A percentile compares a stretch with the other conserved stretches of the same genome.
Evolutionary conservation across 2,113 vertebrate species (phyloP).

Genomic region (Spheniscus mendiculus): DNA sequence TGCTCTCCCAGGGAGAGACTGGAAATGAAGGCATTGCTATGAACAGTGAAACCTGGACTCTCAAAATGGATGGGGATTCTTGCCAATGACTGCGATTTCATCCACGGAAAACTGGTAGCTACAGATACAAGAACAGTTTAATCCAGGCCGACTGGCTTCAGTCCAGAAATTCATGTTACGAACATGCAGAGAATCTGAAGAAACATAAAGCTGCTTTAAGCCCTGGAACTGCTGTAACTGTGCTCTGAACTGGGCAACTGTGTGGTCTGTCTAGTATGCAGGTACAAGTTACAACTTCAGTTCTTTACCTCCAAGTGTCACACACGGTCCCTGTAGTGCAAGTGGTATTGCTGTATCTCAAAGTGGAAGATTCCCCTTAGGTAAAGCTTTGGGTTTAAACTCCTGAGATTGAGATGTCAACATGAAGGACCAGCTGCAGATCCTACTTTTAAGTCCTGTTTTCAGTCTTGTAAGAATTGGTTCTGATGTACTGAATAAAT

Average conservation of each 20-base stretch:
- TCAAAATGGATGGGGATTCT: background rate
- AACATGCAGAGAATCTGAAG: slow-evolving; percentile 29
- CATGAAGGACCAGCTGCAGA: slow-evolving; percentile 35
- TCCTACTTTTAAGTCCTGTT: background rate
- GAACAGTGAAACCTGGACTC: background rate
- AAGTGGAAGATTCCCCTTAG: slow-evolving; percentile 28
- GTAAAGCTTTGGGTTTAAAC: slow-evolving; percentile 4
- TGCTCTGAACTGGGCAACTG: background rate
- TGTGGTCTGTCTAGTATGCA: background rate
- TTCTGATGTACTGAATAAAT: slow-evolving; percentile 49
- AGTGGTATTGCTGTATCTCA: background rate
- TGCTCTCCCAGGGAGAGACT: background rate
- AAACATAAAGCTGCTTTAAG: slow-evolving; percentile 32
- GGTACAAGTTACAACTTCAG: background rate
- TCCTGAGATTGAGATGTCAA: background rate
- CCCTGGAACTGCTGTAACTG: background rate
- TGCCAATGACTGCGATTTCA: background rate
- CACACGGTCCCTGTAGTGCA: background rate
- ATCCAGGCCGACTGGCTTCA: background rate
- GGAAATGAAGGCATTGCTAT: background rate
- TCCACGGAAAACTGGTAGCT: background rate
- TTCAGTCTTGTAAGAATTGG: slow-evolving; percentile 51
- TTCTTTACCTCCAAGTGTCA: background rate
- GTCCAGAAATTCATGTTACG: background rate
- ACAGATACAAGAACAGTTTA: background rate